A percentile compares a stretch with the other conserved stretches of the same genome.
Conservation (phyloP, 2,113 vertebrate species). For the Myodes glareolus region DNA sequence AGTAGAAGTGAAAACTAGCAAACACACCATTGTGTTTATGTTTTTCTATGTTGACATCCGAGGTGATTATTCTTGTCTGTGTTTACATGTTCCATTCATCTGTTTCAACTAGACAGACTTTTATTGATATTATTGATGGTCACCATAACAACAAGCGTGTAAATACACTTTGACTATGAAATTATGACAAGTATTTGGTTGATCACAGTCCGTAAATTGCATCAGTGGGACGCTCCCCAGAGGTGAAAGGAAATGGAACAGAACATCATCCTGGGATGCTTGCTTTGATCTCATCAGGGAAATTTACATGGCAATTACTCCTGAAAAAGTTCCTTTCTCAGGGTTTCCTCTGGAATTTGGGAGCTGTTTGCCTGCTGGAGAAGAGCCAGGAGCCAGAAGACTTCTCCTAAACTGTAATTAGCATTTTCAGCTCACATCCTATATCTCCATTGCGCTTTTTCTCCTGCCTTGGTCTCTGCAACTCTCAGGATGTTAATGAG, state of each 20-base stretch:
- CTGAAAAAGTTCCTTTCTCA: constrained; percentile 54
- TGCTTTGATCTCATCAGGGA: constrained; percentile 74
- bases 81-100: constrained; percentile 75
- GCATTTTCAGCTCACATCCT: not conserved
- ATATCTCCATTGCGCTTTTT: not conserved
- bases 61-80: constrained; percentile 71
- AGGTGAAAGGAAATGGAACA: constrained; percentile 71
- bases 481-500: not conserved
- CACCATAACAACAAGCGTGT: constrained; percentile 69
- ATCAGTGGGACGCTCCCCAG: constrained; percentile 59
- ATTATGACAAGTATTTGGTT: constrained; percentile 76
- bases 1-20: not conserved
- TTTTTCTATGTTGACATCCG: constrained; percentile 67
- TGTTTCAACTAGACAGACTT: constrained; percentile 68
- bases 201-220: constrained; percentile 79
- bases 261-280: constrained; percentile 45
- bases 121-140: constrained; percentile 81
- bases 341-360: constrained; percentile 63
- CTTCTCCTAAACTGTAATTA: constrained; percentile 51
- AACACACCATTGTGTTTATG: constrained; percentile 43
- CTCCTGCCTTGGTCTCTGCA: not conserved
- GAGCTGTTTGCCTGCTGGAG: constrained; percentile 52
- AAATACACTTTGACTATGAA: constrained; percentile 69
- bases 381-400: constrained; percentile 63
- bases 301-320: constrained; percentile 66